These are phyloP conservation scores for Timema podura DNA, from an alignment of 2,888 invertebrate species.

Conservation along the genomic window DNA sequence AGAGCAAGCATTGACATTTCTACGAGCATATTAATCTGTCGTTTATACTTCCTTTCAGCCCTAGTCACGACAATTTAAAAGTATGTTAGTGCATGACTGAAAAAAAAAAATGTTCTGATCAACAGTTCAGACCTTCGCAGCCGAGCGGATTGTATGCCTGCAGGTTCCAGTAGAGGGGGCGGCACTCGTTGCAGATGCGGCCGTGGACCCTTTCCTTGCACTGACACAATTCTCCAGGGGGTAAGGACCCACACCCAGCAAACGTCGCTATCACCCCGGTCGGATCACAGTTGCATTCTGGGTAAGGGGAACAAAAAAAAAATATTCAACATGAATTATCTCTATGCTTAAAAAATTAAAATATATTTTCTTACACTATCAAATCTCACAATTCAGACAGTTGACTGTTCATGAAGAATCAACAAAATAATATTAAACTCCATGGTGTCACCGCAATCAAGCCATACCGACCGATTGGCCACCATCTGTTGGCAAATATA, in stretches of 20 bases:
- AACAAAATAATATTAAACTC: no score
- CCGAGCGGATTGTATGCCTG: slow-evolving; percentile 82
- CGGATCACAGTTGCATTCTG: slow-evolving; percentile 95
- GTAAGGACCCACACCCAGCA: slow-evolving; percentile 86
- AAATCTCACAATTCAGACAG: no score
- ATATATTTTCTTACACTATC: no score
- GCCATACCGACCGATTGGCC: no score
- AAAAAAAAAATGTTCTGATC: slow-evolving; percentile 3
- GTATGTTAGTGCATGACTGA: neutral
- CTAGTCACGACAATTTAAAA: neutral
- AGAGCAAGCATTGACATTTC: neutral
- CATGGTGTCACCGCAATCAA: no score
- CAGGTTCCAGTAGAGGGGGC: slow-evolving; percentile 90
- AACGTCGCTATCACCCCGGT: slow-evolving; percentile 88
- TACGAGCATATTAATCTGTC: no score
- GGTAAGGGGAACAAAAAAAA: no score
- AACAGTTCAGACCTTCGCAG: slow-evolving; percentile 66
- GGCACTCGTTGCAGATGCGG: slow-evolving; percentile 91
- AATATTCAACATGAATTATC: no score
- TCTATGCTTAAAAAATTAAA: no score
- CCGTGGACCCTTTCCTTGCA: slow-evolving; percentile 94
- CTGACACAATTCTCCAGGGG: slow-evolving; percentile 87
- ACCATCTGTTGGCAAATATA: no score
- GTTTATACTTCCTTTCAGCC: no score
- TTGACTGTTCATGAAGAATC: no score